A percentile compares a stretch with the other conserved stretches of the same genome.
Evolutionary conservation across 2,797 vertebrate species (phyloP).

Genomic region (Sebastes diaconus): DNA sequence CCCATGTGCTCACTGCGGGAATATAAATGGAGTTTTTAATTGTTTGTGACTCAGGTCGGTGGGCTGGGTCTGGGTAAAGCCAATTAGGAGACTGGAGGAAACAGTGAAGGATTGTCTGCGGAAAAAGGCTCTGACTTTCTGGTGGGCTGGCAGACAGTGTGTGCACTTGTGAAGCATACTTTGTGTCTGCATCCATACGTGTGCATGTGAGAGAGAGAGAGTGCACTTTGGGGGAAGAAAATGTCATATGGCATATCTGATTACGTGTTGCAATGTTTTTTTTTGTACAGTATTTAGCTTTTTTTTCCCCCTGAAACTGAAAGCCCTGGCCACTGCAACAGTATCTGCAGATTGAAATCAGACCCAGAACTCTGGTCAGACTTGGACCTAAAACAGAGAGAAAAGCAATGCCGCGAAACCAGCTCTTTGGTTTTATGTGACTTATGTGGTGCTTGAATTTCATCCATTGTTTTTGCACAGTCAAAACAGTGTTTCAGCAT

Average conservation of each 20-base stretch:
- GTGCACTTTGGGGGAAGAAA: constrained; percentile 60
- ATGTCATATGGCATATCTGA: constrained; percentile 78
- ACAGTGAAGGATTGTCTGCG: constrained; percentile 85
- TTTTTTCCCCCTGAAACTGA: constrained; percentile 58
- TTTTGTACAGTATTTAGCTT: constrained; percentile 50
- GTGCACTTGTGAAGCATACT: constrained; percentile 30
- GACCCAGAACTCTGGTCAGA: constrained; percentile 76
- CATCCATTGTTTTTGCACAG: constrained; percentile 74
- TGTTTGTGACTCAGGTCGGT: constrained; percentile 89
- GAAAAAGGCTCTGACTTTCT: constrained; percentile 83
- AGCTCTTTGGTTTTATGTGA: constrained; percentile 69
- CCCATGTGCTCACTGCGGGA: constrained; percentile 84
- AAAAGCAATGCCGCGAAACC: constrained; percentile 62
- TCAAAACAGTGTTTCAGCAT: constrained; percentile 70
- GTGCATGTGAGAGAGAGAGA: constrained; percentile 21
- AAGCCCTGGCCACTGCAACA: constrained; percentile 68
- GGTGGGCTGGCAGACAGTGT: constrained; percentile 47
- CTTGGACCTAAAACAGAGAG: constrained; percentile 72
- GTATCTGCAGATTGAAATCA: constrained; percentile 82
- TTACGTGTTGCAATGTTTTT: constrained; percentile 68
- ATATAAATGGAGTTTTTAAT: constrained; percentile 94
- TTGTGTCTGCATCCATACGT: constrained; percentile 24
- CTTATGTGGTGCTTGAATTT: constrained; percentile 72
- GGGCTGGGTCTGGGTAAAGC: constrained; percentile 87
- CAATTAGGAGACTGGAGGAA: constrained; percentile 89